Percentiles rank a stretch among this genome's conserved stretches.
Evolutionary conservation across 2,888 invertebrate species (phyloP).

Genomic region (Darwinula stevensoni): DNA sequence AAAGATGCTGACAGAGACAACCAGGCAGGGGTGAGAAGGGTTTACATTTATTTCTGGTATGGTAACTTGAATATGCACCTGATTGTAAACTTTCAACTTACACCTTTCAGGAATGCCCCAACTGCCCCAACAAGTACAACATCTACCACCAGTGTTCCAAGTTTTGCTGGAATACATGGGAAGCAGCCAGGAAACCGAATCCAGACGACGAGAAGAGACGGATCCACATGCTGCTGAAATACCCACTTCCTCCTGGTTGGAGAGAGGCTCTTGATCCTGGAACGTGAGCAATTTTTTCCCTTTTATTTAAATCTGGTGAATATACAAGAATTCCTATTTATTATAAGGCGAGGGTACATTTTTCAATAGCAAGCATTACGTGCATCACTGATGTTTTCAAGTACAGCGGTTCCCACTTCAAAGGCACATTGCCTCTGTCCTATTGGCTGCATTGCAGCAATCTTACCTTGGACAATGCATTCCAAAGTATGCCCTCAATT

Average conservation of each 20-base stretch:
- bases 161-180: slow-evolving; percentile 70
- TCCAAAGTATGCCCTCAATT: too few relatives aligned
- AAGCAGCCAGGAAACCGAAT: slow-evolving; percentile 25
- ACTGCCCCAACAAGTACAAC: slow-evolving; percentile 88
- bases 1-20: slow-evolving; percentile 1
- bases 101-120: slow-evolving; percentile 16
- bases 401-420: too few relatives aligned
- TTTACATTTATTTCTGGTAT: slow-evolving; percentile 3
- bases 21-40: slow-evolving; percentile 7
- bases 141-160: slow-evolving; percentile 69
- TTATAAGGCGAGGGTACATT: too few relatives aligned
- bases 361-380: too few relatives aligned
- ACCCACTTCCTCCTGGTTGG: slow-evolving; percentile 77
- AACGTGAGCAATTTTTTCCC: slow-evolving; percentile 16
- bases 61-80: too few relatives aligned
- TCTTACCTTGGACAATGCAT: too few relatives aligned
- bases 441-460: slow-evolving; percentile 16
- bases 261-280: slow-evolving; percentile 75
- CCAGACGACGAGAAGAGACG: slow-evolving; percentile 41
- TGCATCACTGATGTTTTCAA: too few relatives aligned
- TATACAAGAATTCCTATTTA: too few relatives aligned
- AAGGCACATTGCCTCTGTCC: not conserved
- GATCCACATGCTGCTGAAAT: slow-evolving; percentile 42
- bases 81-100: too few relatives aligned
- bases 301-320: too few relatives aligned